phyloP scores from a whole-genome alignment of 2,113 vertebrate species.

The Lonchura striata region DNA sequence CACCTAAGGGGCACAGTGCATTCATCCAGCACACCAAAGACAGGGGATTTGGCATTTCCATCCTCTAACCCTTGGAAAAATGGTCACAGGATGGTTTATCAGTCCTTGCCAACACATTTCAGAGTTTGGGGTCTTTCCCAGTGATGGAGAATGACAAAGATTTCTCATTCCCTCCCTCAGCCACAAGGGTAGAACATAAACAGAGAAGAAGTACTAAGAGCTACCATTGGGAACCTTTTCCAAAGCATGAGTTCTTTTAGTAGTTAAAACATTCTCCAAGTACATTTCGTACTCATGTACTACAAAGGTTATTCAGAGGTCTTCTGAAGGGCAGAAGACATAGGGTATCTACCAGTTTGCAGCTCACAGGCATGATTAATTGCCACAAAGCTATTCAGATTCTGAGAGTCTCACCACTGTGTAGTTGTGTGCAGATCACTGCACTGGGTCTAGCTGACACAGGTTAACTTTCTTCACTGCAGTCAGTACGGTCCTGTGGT shows the following conservation, averaged over 20 bases:
- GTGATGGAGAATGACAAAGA: neutral
- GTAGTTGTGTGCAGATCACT: accelerated
- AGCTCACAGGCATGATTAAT: neutral
- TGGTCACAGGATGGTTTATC: neutral
- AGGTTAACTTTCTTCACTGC: neutral
- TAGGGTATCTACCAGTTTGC: neutral
- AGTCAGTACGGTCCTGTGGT: accelerated
- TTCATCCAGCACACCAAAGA: neutral
- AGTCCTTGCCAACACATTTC: accelerated
- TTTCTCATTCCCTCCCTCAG: neutral
- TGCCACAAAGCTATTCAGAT: neutral
- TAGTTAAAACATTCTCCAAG: neutral
- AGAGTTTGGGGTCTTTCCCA: neutral
- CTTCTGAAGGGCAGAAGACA: neutral
- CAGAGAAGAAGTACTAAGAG: neutral
- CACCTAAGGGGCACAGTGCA: accelerated
- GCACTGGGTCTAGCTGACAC: neutral
- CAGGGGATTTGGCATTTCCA: neutral
- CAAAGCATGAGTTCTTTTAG: neutral
- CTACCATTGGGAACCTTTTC: neutral
- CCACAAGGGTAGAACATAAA: neutral
- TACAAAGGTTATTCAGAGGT: neutral
- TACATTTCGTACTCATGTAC: accelerated
- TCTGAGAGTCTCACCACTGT: neutral
- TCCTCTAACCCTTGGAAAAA: neutral